Conservation (phyloP, 2,888 invertebrate species). For the Drosophila limbata region DNA sequence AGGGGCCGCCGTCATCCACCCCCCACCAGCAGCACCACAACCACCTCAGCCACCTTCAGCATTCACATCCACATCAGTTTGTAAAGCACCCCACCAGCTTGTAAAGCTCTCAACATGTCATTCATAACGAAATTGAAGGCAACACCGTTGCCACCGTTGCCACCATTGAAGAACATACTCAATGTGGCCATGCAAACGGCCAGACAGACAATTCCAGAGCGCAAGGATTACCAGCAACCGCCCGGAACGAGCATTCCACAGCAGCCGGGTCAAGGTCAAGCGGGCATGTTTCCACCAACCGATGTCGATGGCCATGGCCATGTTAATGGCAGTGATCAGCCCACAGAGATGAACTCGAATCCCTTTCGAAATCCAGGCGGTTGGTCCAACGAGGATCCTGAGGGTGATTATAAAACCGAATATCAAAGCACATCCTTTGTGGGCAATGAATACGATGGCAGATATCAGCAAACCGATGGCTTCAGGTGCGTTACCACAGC, state of each 20-base stretch:
- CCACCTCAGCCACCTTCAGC: slow-evolving; percentile 42
- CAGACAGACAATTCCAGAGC: slow-evolving; percentile 90
- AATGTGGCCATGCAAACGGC: slow-evolving; percentile 94
- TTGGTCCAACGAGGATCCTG: slow-evolving; percentile 76
- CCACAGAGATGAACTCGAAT: slow-evolving; percentile 84
- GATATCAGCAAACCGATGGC: slow-evolving; percentile 84
- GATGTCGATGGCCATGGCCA: slow-evolving; percentile 21
- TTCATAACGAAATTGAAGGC: slow-evolving; percentile 87
- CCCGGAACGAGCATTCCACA: slow-evolving; percentile 68
- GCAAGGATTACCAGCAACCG: slow-evolving; percentile 86
- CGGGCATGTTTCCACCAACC: slow-evolving; percentile 48
- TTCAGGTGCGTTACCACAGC: slow-evolving; percentile 75
- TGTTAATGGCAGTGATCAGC: slow-evolving; percentile 39
- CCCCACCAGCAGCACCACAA: slow-evolving; percentile 37
- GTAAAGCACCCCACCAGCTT: slow-evolving; percentile 35
- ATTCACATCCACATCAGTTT: slow-evolving; percentile 80
- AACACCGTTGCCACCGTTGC: slow-evolving; percentile 91
- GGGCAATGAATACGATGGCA: slow-evolving; percentile 83
- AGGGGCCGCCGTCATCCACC: slow-evolving; percentile 62
- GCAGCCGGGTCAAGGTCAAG: slow-evolving; percentile 53
- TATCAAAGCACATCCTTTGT: slow-evolving; percentile 84
- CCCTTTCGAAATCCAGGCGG: slow-evolving; percentile 84
- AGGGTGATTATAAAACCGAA: slow-evolving; percentile 76
- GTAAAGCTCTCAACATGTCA: slow-evolving; percentile 86
- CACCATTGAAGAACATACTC: slow-evolving; percentile 91